These are phyloP conservation scores for Euthynnus affinis DNA, from an alignment of 2,797 vertebrate species.

Conservation along the genomic window DNA sequence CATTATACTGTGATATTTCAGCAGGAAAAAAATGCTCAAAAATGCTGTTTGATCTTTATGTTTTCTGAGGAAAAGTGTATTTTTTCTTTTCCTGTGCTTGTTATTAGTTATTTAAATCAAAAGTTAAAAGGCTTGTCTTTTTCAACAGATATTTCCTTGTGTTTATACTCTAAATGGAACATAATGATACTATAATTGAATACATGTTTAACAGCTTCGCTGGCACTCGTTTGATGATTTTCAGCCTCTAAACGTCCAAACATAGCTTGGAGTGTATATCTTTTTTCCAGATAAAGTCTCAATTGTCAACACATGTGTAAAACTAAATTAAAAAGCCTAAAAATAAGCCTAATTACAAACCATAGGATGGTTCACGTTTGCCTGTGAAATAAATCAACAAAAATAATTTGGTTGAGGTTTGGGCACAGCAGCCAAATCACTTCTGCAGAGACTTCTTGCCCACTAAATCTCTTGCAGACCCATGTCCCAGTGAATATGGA, in stretches of 20 bases:
- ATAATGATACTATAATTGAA: slow-evolving; percentile 56
- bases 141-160: slow-evolving; percentile 15
- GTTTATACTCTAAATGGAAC: slow-evolving; percentile 31
- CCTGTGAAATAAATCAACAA: slow-evolving; percentile 74
- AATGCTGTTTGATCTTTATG: slow-evolving; percentile 32
- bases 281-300: slow-evolving; percentile 39
- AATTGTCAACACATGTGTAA: slow-evolving; percentile 54
- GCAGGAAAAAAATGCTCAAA: slow-evolving; percentile 22
- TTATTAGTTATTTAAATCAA: slow-evolving; percentile 51
- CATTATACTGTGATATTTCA: slow-evolving; percentile 10
- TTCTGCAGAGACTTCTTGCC: slow-evolving; percentile 70
- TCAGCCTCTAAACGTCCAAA: slow-evolving; percentile 29
- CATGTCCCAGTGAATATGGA: slow-evolving; percentile 54
- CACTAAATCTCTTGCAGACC: slow-evolving; percentile 77
- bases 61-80: not conserved
- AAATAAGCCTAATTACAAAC: slow-evolving; percentile 67
- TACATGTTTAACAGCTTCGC: slow-evolving; percentile 32
- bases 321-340: slow-evolving; percentile 43
- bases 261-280: slow-evolving; percentile 28
- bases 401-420: slow-evolving; percentile 73
- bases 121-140: slow-evolving; percentile 11
- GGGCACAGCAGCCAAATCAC: slow-evolving; percentile 67
- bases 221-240: slow-evolving; percentile 30
- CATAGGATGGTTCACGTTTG: slow-evolving; percentile 69
- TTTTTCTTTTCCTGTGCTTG: slow-evolving; percentile 20